Conservation (phyloP, 2,888 invertebrate species). For the Trissolcus brochymenae region DNA sequence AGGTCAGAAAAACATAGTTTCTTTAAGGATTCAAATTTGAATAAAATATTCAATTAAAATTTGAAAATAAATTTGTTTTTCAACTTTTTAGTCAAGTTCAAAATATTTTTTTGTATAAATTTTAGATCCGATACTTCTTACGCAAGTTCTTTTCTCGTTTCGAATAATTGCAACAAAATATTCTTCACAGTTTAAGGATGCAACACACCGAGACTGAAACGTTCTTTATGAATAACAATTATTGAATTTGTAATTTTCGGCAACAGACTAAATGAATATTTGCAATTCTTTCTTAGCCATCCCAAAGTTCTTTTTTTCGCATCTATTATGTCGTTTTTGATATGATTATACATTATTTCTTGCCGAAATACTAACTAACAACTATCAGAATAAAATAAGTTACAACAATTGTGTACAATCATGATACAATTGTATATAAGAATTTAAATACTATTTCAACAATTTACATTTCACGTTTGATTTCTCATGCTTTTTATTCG, state of each 20-base stretch:
- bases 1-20: too few relatives aligned
- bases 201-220: constrained; percentile 1
- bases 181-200: constrained; percentile 10
- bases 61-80: background rate
- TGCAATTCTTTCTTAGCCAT: constrained; percentile 31
- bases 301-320: constrained; percentile 22
- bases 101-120: background rate
- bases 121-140: background rate
- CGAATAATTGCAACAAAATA: constrained; percentile 2
- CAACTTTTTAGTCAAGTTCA: background rate
- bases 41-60: background rate
- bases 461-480: too few relatives aligned
- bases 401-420: too few relatives aligned
- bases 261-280: constrained; percentile 19
- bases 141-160: background rate
- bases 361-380: too few relatives aligned
- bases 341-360: background rate
- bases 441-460: too few relatives aligned
- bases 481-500: too few relatives aligned
- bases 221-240: constrained; percentile 16
- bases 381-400: too few relatives aligned
- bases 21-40: background rate
- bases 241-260: constrained; percentile 35
- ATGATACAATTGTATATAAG: too few relatives aligned
- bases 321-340: constrained; percentile 29